Evolutionary conservation across 2,888 invertebrate species (phyloP), one percentile per base, ranked within the genome.

Genomic region (Mongoloraphidia duomilia): DNA sequence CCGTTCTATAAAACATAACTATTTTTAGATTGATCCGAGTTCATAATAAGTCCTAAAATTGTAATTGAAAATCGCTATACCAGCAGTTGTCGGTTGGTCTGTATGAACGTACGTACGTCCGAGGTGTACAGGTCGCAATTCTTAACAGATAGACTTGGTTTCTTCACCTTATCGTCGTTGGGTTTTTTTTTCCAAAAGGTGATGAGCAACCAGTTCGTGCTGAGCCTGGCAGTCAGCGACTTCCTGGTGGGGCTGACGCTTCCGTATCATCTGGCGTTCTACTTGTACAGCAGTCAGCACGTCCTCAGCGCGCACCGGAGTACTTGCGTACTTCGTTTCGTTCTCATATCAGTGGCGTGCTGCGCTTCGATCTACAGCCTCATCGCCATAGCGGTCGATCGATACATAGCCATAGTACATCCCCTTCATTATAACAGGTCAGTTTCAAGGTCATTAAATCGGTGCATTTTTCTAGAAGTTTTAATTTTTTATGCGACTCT

Each of bases 281-380:
- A 84, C 65, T 64, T 83, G 54, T 71, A 76, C 57, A 70, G 71
- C 8, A 70, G 73, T 50, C 26, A 17, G 26, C 26, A 26, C 6
- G 56, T 54, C 36, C 72, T 85, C 57, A 80, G 79, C 37, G 66
- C 68, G 43, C 71, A 74, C 55, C 76, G 79, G 57, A 71, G 69
- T 60, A 75, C 79, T 17, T 87, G 87, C 59, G 63, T 87, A 44
- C 69, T 83, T 62, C 70, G 83, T 57, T 87, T 85, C 67, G 82
- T 83, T 48, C 70, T 85, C 47, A 80, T 84, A 55, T 79, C 80
- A 56, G 73, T 85, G 60, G 84, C 84, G 52, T 86, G 86, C 62
- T 77, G 82, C 57, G 84, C 84, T 45, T 87, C 86, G 56, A 81
- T 87, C 59, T 79, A 79, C 68, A 87, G 86, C 64, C 73, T 88